Percentiles rank a stretch among this genome's conserved stretches.
These are phyloP conservation scores for Poeciliopsis prolifica DNA, from an alignment of 2,113 vertebrate species.

Conservation along the genomic window DNA sequence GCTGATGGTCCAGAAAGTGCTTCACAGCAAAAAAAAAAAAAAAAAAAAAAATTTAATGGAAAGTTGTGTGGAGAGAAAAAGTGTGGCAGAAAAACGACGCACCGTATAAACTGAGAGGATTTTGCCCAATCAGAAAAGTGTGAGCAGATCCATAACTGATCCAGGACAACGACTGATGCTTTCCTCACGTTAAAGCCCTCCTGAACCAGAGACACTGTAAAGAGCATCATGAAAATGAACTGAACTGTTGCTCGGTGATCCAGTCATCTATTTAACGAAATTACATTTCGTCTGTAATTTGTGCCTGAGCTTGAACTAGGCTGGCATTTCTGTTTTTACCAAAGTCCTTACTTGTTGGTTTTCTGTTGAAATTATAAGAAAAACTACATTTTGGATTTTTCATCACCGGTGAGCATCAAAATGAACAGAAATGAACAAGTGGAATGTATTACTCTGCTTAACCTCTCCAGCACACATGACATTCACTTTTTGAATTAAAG, in stretches of 20 bases:
- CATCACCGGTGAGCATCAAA: too few relatives aligned
- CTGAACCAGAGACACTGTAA: neutral
- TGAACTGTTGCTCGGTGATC: neutral
- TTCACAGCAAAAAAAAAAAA: neutral
- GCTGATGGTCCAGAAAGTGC: neutral
- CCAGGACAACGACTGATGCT: too few relatives aligned
- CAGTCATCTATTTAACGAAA: neutral
- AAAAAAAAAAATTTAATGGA: neutral
- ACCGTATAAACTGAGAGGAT: neutral
- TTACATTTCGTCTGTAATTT: too few relatives aligned
- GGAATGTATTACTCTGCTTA: too few relatives aligned
- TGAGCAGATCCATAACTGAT: too few relatives aligned
- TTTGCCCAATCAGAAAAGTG: neutral
- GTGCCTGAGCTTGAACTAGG: neutral
- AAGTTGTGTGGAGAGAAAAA: neutral
- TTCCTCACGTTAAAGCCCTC: neutral
- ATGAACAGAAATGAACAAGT: too few relatives aligned
- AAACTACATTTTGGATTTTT: too few relatives aligned
- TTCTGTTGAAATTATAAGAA: too few relatives aligned
- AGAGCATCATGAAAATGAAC: neutral
- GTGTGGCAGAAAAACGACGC: too few relatives aligned
- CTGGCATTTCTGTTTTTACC: neutral
- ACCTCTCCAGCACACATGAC: too few relatives aligned
- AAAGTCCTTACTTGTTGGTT: too few relatives aligned
- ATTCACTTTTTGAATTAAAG: too few relatives aligned